These are phyloP conservation scores for Danio aesculapii DNA, from an alignment of 2,797 vertebrate species.

Conservation along the genomic window DNA sequence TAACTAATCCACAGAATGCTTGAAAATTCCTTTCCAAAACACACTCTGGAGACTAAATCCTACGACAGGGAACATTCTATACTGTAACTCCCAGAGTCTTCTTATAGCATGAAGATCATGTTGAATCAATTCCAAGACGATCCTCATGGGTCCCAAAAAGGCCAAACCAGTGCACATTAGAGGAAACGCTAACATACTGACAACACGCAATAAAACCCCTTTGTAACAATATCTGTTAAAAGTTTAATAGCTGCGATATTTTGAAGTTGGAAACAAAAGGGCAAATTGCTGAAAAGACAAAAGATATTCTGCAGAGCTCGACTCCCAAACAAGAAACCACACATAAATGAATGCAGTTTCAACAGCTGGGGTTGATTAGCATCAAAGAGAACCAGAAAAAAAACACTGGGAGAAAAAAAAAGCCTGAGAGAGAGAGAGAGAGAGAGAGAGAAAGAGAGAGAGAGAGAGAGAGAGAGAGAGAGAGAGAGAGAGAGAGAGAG, in stretches of 20 bases:
- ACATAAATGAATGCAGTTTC: conserved; percentile 68
- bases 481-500: too few relatives aligned
- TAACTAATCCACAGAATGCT: conserved; percentile 8
- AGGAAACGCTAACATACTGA: conserved; percentile 18
- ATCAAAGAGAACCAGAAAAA: conserved; percentile 67
- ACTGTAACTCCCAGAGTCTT: neutral
- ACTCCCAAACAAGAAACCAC: conserved; percentile 61
- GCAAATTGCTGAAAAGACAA: conserved; percentile 53
- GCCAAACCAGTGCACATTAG: neutral
- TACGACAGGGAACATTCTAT: neutral
- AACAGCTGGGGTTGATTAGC: conserved; percentile 74
- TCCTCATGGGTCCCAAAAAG: neutral
- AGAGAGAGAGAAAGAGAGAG: too few relatives aligned
- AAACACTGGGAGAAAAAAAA: conserved; percentile 66
- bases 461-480: too few relatives aligned
- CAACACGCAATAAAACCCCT: neutral
- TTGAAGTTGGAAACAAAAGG: neutral
- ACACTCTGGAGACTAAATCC: conserved; percentile 1
- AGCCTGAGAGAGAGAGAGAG: conserved; percentile 16
- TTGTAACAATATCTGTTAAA: conserved; percentile 10
- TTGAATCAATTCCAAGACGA: conserved; percentile 9
- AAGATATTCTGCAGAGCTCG: conserved; percentile 56
- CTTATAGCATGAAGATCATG: neutral
- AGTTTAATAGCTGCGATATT: conserved; percentile 11
- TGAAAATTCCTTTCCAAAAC: conserved; percentile 19